A percentile compares a stretch with the other conserved stretches of the same genome.
phyloP scores from a whole-genome alignment of 2,797 vertebrate species.

The Lindbergichthys nudifrons region DNA sequence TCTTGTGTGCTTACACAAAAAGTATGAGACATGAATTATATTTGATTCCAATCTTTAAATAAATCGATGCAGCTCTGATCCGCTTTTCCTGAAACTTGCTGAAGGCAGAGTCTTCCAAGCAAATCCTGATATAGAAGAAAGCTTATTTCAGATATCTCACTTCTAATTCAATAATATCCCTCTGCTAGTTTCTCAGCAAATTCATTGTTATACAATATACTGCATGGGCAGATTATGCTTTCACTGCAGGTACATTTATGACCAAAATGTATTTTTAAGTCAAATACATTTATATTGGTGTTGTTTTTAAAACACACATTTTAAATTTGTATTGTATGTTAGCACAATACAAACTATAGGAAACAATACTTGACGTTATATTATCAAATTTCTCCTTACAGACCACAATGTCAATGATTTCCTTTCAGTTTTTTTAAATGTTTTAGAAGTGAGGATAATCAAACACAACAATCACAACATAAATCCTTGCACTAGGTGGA shows the following conservation, averaged over 20 bases:
- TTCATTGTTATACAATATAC: constrained; percentile 6
- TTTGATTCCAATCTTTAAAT: constrained; percentile 42
- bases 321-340: no score
- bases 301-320: no score
- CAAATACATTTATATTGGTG: neutral
- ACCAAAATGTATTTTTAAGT: constrained; percentile 5
- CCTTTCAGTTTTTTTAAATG: no score
- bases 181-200: neutral
- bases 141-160: constrained; percentile 19
- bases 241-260: constrained; percentile 1
- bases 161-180: constrained; percentile 20
- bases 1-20: constrained; percentile 18
- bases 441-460: no score
- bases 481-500: neutral
- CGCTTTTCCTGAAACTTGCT: constrained; percentile 30
- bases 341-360: no score
- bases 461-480: neutral
- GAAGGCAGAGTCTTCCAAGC: constrained; percentile 25
- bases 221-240: neutral
- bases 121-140: constrained; percentile 21
- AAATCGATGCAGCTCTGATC: constrained; percentile 34
- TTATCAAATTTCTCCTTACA: no score
- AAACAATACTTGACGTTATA: no score
- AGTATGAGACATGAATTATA: constrained; percentile 27
- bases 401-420: no score